Percentiles rank a stretch among this genome's conserved stretches.
phyloP scores from a whole-genome alignment of 2,113 vertebrate genomes.

The Columba livia region DNA sequence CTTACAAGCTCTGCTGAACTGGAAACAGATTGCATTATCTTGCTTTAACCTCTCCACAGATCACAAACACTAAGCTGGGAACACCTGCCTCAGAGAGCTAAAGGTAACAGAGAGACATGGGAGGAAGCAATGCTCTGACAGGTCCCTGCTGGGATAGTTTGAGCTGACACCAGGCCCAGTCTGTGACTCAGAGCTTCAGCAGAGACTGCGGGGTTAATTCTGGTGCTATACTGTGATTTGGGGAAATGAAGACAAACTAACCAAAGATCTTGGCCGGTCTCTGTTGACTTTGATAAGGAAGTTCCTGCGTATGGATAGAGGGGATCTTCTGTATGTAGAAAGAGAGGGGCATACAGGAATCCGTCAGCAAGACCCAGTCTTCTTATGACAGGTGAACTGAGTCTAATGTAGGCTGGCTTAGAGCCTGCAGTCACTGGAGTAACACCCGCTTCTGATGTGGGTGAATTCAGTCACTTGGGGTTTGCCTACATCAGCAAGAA shows the following conservation, averaged over 20 bases:
- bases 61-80: neutral
- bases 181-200: neutral
- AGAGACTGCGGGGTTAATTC: neutral
- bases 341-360: neutral
- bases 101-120: neutral
- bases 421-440: neutral
- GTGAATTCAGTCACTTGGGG: neutral
- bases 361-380: neutral
- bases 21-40: neutral
- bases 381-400: neutral
- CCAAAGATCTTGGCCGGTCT: neutral
- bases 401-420: neutral
- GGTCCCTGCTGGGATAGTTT: neutral
- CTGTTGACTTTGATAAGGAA: neutral
- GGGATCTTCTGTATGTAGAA: neutral
- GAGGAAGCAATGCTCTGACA: neutral
- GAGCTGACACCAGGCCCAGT: fast-evolving
- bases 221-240: neutral
- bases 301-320: neutral
- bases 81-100: neutral
- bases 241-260: neutral
- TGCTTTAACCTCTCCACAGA: conserved; percentile 29
- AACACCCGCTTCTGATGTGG: neutral
- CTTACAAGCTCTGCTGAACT: conserved; percentile 41
- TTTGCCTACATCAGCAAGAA: neutral